Evolutionary conservation across 2,888 invertebrate genomes (phyloP), one percentile per base, ranked within the genome.

Genomic region (Chaitophorus viminalis): DNA sequence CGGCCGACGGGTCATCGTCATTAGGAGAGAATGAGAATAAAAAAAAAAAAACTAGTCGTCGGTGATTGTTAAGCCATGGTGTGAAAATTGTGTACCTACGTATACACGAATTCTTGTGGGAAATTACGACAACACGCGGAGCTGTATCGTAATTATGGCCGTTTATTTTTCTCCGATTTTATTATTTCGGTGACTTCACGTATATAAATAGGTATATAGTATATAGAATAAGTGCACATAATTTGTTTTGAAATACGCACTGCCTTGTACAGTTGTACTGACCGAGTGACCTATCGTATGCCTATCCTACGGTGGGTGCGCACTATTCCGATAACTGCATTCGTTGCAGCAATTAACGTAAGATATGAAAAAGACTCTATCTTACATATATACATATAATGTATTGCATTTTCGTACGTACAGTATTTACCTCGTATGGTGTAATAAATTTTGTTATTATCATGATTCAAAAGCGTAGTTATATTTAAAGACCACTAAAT

Each of bases 11-110:
- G 31, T 46, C 77, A 65, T 68, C 77, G 68, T 52, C 85, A 68
- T 84, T 82, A 82, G 36, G 36, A 31, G 6, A 36, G 70, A 36
- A 70, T 31, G 9, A 21, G 21, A 9, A 0, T 5, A 36, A 46
- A 33, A 60, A 60, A 33, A 74, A 52, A 76, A 29, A 52, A 77
- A 78, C 70, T 29, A 70, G 29, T 17, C 70, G 31, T 29, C 21
- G 77, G 21, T 21, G 54, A 77, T 52, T 77, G 52, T 77, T 29
- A 17, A 76, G 17, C 29, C 31, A 14, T 77, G 31, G 82, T 82
- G 82, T 82, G 82, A 82, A 82, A 82, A 82, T 72, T 17, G 72
- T 74, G 52, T 82, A 52, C n/a, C n/a, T n/a, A n/a, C 31, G 14
- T n/a, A 70, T 54, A 21, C 54, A 14, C 31, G 46, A 65, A 84